Conservation (phyloP, 2,797 vertebrate genomes). For the Pelodytes ibericus region DNA sequence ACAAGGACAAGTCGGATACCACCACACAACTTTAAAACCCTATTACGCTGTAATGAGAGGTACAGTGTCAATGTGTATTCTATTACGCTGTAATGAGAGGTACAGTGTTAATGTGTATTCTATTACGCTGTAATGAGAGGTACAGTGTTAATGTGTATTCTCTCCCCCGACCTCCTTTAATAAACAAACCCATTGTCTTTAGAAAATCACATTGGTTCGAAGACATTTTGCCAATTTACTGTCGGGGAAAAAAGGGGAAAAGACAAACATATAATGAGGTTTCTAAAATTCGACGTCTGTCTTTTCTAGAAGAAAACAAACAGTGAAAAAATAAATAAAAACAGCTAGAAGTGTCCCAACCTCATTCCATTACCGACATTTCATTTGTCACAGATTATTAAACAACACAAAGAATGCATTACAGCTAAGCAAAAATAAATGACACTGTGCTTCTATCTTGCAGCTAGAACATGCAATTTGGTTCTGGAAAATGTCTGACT, state of each 20-base stretch:
- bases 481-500: constrained; percentile 57
- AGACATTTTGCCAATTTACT: constrained; percentile 22
- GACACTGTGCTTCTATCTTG: constrained; percentile 55
- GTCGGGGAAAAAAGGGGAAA: neutral
- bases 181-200: neutral
- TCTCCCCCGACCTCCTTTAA: too few relatives aligned
- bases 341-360: constrained; percentile 35
- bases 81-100: too few relatives aligned
- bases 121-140: too few relatives aligned
- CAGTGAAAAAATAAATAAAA: constrained; percentile 24
- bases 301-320: constrained; percentile 39
- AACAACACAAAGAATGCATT: constrained; percentile 57
- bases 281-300: neutral
- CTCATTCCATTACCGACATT: constrained; percentile 53
- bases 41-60: too few relatives aligned
- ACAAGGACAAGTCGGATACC: too few relatives aligned
- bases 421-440: constrained; percentile 58
- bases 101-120: too few relatives aligned
- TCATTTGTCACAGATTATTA: constrained; percentile 59
- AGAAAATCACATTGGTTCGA: constrained; percentile 13
- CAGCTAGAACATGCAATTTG: constrained; percentile 55
- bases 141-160: too few relatives aligned
- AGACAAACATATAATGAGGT: constrained; percentile 34
- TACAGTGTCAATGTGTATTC: too few relatives aligned
- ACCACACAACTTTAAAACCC: too few relatives aligned